Evolutionary conservation across 2,797 vertebrate genomes (phyloP).

Genomic region (Pygocentrus nattereri): DNA sequence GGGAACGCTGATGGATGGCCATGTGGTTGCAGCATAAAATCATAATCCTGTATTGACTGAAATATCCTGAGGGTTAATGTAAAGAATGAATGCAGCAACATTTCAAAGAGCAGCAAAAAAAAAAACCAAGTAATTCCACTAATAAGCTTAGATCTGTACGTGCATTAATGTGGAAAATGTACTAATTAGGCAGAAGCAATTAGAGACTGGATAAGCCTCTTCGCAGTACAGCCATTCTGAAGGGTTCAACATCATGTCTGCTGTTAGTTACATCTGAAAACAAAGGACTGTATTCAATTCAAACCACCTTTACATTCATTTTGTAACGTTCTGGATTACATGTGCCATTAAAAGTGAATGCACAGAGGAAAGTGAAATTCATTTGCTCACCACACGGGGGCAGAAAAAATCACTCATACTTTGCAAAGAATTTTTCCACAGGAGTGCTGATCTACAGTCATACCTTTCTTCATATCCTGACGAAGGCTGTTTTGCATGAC

Average conservation of each 20-base stretch:
- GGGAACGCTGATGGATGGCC: neutral
- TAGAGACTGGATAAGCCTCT: neutral
- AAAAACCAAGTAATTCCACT: neutral
- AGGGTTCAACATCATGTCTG: neutral
- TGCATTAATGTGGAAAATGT: neutral
- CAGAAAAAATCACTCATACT: constrained; percentile 1
- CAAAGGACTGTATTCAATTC: neutral
- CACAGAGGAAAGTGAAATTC: constrained; percentile 4
- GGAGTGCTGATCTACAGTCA: neutral
- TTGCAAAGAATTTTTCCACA: neutral
- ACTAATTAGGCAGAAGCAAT: neutral
- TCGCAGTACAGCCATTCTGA: neutral
- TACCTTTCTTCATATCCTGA: no score
- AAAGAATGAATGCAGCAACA: neutral
- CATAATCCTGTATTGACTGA: neutral
- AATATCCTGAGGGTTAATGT: neutral
- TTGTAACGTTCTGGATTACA: neutral
- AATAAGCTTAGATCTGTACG: neutral
- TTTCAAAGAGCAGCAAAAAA: neutral
- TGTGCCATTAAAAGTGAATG: neutral
- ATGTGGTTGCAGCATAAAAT: neutral
- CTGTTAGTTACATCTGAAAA: neutral
- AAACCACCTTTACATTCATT: neutral
- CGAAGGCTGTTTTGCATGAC: neutral
- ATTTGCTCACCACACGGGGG: constrained; percentile 33